These are phyloP conservation scores for Vulpes lagopus DNA, from an alignment of 2,113 vertebrate genomes.

Conservation along the genomic window DNA sequence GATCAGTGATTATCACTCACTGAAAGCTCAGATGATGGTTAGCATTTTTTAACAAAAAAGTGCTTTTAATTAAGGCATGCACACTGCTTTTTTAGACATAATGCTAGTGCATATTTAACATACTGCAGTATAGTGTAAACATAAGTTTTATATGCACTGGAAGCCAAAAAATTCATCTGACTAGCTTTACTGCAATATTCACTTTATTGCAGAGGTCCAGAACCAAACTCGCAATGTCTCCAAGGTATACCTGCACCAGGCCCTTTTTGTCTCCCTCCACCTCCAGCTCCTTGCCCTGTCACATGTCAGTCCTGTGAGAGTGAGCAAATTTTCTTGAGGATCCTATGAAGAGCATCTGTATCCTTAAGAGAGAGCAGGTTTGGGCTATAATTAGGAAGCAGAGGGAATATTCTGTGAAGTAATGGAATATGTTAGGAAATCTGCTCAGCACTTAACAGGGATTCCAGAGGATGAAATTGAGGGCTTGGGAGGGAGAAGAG, in stretches of 20 bases:
- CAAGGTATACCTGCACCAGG: not conserved
- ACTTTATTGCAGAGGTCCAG: not conserved
- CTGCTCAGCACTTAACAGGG: not conserved
- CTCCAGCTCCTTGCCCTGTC: not conserved
- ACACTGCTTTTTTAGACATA: not conserved
- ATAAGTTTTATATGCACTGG: not conserved
- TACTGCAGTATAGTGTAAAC: not conserved
- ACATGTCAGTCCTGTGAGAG: not conserved
- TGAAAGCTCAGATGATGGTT: not conserved
- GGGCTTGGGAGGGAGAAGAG: not conserved
- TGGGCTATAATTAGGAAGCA: not conserved
- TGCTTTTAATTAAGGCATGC: not conserved
- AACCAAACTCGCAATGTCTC: not conserved
- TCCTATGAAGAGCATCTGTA: not conserved
- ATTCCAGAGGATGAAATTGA: conserved; percentile 31
- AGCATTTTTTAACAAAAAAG: not conserved
- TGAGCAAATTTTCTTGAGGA: not conserved
- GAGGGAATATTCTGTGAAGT: not conserved
- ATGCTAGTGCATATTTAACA: not conserved
- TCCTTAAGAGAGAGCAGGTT: not conserved
- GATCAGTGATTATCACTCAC: not conserved
- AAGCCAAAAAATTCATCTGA: not conserved
- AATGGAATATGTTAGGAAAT: conserved; percentile 5
- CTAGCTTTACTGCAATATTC: not conserved
- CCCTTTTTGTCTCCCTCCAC: not conserved